phyloP scores from a whole-genome alignment of 2,797 vertebrate genomes.

The Hapalemur alaotrensis region DNA sequence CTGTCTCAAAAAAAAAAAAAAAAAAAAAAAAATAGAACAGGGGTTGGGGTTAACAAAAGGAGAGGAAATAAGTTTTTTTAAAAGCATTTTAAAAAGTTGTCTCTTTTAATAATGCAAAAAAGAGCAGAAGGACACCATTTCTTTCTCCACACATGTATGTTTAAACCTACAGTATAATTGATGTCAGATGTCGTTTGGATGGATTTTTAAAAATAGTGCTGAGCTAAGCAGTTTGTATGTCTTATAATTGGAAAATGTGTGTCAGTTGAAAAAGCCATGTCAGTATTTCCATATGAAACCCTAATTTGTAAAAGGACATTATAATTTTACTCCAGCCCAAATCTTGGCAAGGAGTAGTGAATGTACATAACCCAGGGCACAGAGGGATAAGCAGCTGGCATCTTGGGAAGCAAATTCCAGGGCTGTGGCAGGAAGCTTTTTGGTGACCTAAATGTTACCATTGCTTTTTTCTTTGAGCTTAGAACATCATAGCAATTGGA shows the following conservation, averaged over 20 bases:
- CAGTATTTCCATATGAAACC: conserved; percentile 83
- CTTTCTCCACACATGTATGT: conserved; percentile 49
- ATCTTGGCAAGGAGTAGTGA: conserved; percentile 74
- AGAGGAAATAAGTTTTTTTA: conserved; percentile 28
- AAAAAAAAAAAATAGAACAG: background rate
- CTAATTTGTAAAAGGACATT: conserved; percentile 80
- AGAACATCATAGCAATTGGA: background rate
- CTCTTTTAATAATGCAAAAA: conserved; percentile 48
- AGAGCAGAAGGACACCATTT: conserved; percentile 43
- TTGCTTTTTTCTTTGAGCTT: conserved; percentile 32
- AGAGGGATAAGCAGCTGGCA: conserved; percentile 67
- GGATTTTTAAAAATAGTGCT: conserved; percentile 77
- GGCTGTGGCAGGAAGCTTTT: conserved; percentile 43
- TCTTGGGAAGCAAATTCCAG: conserved; percentile 45
- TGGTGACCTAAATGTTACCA: conserved; percentile 32
- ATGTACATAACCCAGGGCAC: conserved; percentile 55
- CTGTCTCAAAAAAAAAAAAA: too few species aligned
- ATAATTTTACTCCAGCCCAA: conserved; percentile 79
- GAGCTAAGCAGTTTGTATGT: conserved; percentile 73
- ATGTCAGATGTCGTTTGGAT: conserved; percentile 76
- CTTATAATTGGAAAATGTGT: conserved; percentile 81
- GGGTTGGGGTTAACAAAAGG: background rate
- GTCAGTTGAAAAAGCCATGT: conserved; percentile 72
- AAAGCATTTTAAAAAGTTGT: background rate
- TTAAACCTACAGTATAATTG: conserved; percentile 79